Base-by-base conservation (phyloP, 2,888 invertebrate species). In the Tachina lurida region DNA sequence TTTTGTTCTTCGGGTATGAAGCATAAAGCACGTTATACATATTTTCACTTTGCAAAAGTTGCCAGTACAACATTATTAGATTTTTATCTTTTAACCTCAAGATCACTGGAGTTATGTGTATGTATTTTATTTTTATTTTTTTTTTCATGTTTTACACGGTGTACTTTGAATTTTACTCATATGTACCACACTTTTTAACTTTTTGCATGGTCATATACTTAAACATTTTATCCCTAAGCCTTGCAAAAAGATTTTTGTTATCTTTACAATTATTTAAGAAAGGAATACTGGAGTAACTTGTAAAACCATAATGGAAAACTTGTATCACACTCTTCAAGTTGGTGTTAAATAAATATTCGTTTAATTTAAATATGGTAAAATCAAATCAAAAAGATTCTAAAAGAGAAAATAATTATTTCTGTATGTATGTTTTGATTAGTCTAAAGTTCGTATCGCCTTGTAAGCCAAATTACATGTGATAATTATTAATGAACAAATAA, bases 1-100 rank as follows among this genome's bases (percentile, higher is more conserved):
- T 13, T 13, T 22, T 45, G 43, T 65, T 63, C 41, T 45, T 54
- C 9, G 65, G 7, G 54, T 45, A 12, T 45, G 31, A 8, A 65
- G n/a, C 47, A 76, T 22, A 62, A 63, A 65, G 60, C 19, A 52
- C 45, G 41, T 63, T 31, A 71, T 63, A 56, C 19, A 81, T 47
- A 58, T 74, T 82, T 82, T 85, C 70, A 74, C 58, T 58, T 74
- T 74, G 47, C 73, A 78, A 79, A 80, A 58, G 65, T 67, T 73
- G 67, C 81, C 73, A 76, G 54, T 73, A 45, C 73, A 84, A 63
- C 78, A 78, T 75, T 77, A 73, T 82, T 78, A 85, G 85, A 85
- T 85, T 74, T 85, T 85, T 85, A 81, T 85, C 85, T 85, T 82
- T 85, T 85, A 81, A 85, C 81, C 85, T 74, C 62, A 85, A 85